Conservation (phyloP, 2,113 vertebrate genomes). For the Tursiops truncatus region DNA sequence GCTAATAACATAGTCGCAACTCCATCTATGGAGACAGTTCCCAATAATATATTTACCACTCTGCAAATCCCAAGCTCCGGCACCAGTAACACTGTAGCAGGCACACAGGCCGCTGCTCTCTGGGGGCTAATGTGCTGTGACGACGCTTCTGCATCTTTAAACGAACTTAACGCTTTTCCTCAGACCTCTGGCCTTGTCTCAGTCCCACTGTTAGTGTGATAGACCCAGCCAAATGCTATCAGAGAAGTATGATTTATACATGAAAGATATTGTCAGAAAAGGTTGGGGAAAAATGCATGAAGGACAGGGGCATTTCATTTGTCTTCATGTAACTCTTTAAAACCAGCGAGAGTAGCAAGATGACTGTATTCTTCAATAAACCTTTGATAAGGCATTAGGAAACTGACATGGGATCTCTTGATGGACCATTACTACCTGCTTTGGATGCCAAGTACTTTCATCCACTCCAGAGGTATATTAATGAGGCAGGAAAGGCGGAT, state of each 20-base stretch:
- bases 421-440: conserved; percentile 79
- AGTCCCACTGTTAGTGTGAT: conserved; percentile 65
- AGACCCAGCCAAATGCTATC: conserved; percentile 59
- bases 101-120: neutral
- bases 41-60: neutral
- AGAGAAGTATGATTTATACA: conserved; percentile 72
- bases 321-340: conserved; percentile 79
- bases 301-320: conserved; percentile 77
- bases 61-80: neutral
- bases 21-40: neutral
- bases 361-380: conserved; percentile 80
- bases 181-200: conserved; percentile 62
- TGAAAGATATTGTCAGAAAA: conserved; percentile 76
- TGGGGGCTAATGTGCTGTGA: neutral
- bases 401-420: conserved; percentile 78
- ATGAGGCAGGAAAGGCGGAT: conserved; percentile 72
- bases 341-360: conserved; percentile 78
- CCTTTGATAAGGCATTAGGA: conserved; percentile 82
- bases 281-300: conserved; percentile 70
- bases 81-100: neutral
- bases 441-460: conserved; percentile 78
- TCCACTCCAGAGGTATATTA: conserved; percentile 78
- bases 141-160: conserved; percentile 46
- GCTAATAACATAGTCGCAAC: neutral
- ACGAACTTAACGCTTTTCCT: conserved; percentile 23